Evolutionary conservation across 2,113 vertebrate species (phyloP).

Genomic region (Platycercus adscitus): DNA sequence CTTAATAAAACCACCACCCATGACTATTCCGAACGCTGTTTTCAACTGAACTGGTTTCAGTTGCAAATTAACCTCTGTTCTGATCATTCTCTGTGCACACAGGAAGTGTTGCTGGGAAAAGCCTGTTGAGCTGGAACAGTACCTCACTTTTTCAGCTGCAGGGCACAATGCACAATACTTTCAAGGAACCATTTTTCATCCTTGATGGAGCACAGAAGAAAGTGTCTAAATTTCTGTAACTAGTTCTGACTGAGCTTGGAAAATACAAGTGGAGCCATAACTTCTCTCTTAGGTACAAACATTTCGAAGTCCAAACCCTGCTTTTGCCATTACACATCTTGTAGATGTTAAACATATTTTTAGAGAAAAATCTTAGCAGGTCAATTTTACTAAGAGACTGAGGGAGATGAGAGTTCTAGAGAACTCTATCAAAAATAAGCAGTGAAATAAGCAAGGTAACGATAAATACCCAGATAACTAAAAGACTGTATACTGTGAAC

Average conservation of each 20-base stretch:
- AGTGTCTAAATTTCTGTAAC: neutral
- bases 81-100: fast-evolving
- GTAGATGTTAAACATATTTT: neutral
- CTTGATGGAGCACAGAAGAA: neutral
- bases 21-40: neutral
- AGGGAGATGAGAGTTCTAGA: neutral
- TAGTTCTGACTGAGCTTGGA: neutral
- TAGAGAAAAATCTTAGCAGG: neutral
- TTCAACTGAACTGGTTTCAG: neutral
- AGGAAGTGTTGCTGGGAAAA: neutral
- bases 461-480: neutral
- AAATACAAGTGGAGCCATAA: neutral
- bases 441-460: neutral
- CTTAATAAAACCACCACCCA: slow-evolving; percentile 12
- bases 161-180: neutral
- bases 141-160: neutral
- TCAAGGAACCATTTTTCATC: neutral
- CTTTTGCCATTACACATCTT: neutral
- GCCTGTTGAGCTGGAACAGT: neutral
- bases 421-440: neutral
- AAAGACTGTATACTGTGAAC: neutral
- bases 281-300: neutral
- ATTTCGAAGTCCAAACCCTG: neutral
- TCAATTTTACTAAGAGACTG: neutral
- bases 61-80: slow-evolving; percentile 30